A percentile compares a stretch with the other conserved stretches of the same genome.
Evolutionary conservation across 2,797 vertebrate species (phyloP).

Genomic region (Percopsis omiscomaycus): DNA sequence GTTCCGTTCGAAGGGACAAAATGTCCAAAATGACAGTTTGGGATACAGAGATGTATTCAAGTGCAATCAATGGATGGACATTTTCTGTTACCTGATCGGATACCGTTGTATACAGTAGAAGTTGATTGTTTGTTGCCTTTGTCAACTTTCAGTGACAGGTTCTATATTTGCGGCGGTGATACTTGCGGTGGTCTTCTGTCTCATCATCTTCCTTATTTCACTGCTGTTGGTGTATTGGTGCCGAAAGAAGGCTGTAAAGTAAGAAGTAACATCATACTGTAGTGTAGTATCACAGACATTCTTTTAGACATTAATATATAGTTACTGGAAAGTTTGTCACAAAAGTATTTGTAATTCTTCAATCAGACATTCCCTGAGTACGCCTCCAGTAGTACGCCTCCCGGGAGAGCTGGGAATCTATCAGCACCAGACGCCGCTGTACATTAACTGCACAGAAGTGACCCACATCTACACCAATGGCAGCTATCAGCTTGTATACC

Average conservation of each 20-base stretch:
- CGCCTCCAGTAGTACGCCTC: not conserved
- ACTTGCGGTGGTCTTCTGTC: constrained; percentile 46
- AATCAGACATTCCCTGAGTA: no score
- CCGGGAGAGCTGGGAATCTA: constrained; percentile 59
- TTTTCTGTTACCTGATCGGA: not conserved
- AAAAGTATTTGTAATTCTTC: no score
- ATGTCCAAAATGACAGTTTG: no score
- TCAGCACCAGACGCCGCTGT: constrained; percentile 73
- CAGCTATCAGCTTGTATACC: constrained; percentile 81
- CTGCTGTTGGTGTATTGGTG: constrained; percentile 57
- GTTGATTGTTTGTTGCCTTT: constrained; percentile 4
- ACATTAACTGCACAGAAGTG: constrained; percentile 82
- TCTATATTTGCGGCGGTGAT: constrained; percentile 63
- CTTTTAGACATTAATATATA: not conserved
- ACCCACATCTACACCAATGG: constrained; percentile 80
- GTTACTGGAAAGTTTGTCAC: no score
- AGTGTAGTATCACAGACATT: not conserved
- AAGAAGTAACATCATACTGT: constrained; percentile 5
- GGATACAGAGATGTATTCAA: no score
- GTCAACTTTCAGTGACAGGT: constrained; percentile 35
- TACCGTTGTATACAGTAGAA: constrained; percentile 5
- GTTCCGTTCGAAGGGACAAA: no score
- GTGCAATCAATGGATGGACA: no score
- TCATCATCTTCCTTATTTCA: constrained; percentile 47
- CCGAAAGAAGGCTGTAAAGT: constrained; percentile 62